These are phyloP conservation scores for Chaetodon trifascialis DNA, from an alignment of 2,113 vertebrate genomes.

Conservation along the genomic window DNA sequence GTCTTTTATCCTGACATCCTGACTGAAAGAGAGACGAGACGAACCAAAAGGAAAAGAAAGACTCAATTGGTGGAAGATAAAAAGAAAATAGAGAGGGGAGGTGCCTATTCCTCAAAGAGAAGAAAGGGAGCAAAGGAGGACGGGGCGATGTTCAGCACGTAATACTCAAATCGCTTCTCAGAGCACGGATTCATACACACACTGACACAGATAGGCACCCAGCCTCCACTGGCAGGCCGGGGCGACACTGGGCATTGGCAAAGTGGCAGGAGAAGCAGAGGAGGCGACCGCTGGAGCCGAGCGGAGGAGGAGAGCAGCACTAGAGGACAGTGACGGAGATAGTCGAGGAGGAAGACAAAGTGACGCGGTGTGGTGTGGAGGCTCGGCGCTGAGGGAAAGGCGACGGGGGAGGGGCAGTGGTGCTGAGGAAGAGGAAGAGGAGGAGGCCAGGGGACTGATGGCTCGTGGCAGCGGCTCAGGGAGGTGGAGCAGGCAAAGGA, in stretches of 20 bases:
- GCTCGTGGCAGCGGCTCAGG: constrained; percentile 85
- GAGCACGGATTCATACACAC: constrained; percentile 22
- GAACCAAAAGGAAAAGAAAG: constrained; percentile 15
- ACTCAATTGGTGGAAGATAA: constrained; percentile 14
- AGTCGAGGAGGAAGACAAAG: constrained; percentile 35
- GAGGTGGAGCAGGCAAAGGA: constrained; percentile 84
- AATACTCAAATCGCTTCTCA: constrained; percentile 41
- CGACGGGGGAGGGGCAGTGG: constrained; percentile 50
- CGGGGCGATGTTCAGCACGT: constrained; percentile 32
- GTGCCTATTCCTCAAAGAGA: constrained; percentile 39
- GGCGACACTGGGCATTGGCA: constrained; percentile 57
- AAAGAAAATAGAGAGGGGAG: constrained; percentile 50
- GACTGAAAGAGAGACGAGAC: constrained; percentile 42
- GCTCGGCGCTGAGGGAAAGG: constrained; percentile 62
- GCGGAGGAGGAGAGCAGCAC: constrained; percentile 46
- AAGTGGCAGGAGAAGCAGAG: constrained; percentile 79
- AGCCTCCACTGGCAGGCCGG: constrained; percentile 70
- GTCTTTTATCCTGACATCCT: constrained; percentile 62
- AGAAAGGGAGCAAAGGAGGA: constrained; percentile 38
- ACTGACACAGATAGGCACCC: constrained; percentile 38
- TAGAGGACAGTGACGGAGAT: constrained; percentile 34
- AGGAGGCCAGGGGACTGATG: constrained; percentile 69
- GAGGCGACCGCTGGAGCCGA: constrained; percentile 46
- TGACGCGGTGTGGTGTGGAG: constrained; percentile 72
- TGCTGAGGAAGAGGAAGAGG: constrained; percentile 61